Evolutionary conservation across 2,888 invertebrate genomes (phyloP), one percentile per base, ranked within the genome.

Genomic region (Drosophila nr. medialis): DNA sequence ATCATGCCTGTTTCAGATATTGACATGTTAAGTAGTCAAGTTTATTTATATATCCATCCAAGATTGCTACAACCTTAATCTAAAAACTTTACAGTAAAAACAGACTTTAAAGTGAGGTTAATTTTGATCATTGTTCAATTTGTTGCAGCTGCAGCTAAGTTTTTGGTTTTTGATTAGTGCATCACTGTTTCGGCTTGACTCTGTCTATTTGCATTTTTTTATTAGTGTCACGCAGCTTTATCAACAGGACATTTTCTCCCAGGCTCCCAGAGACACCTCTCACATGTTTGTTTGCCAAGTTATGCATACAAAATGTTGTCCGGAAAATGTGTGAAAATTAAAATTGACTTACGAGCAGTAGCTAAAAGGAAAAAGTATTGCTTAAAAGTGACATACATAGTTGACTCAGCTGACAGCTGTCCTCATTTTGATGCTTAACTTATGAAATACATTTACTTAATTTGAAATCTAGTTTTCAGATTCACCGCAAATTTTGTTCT

Each of bases 271-370:
- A 40, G 29, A n/a, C 62, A 64, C 49, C 69, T 59, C 69, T 62
- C 59, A 62, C 42, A 50, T 81, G 69, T 75, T 78, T 75, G 79
- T 72, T 78, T 69, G 68, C 45, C 61, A 66, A 61, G 64, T 60
- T 77, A 69, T 76, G 61, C 77, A 77, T 59, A 77, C 64, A 48
- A 73, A 72, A 66, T 58, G 65, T 56, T 49, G 59, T 11, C 27
- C 67, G 60, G 63, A 72, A 73, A 77, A 77, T 70, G 74, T 70
- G 69, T 67, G 78, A 81, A 77, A 80, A 77, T 70, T 64, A 81
- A 77, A 80, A 77, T 73, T 77, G 72, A 79, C 59, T 81, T 40
- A 55, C 60, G 48, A 64, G 21, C 38, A 49, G 48, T 10, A 62
- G 32, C 58, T 29, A 36, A 51, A 24, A 24, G 5, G 63, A 68